Percentiles rank a stretch among this genome's conserved stretches.
phyloP scores from a whole-genome alignment of 2,888 invertebrate genomes.

The Salticus scenicus region DNA sequence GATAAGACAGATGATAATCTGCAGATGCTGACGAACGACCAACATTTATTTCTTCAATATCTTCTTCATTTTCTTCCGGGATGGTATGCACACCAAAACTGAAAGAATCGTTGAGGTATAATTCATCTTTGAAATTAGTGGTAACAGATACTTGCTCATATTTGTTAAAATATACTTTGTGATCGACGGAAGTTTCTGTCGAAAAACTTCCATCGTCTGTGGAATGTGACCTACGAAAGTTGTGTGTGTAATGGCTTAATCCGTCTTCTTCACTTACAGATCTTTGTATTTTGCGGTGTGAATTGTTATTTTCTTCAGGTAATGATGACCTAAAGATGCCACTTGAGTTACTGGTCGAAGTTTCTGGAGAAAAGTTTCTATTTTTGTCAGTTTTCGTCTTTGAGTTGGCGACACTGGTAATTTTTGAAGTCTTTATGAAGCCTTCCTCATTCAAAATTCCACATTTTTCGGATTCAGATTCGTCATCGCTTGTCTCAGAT shows the following conservation, averaged over 20 bases:
- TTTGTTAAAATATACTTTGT: constrained; percentile 22
- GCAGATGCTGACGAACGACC: neutral
- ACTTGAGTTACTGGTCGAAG: neutral
- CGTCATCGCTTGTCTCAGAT: constrained; percentile 9
- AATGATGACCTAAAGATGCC: neutral
- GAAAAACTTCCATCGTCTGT: constrained; percentile 25
- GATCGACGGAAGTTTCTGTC: constrained; percentile 35
- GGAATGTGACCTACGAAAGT: constrained; percentile 15
- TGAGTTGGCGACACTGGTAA: constrained; percentile 26
- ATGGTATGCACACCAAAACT: constrained; percentile 32
- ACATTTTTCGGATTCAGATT: neutral
- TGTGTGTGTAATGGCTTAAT: neutral
- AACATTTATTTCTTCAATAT: neutral
- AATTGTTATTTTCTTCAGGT: too few relatives aligned
- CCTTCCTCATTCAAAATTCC: neutral
- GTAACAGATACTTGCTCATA: constrained; percentile 19
- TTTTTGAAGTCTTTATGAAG: constrained; percentile 47
- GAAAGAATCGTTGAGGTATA: constrained; percentile 15
- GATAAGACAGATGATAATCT: neutral
- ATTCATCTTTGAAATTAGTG: constrained; percentile 38
- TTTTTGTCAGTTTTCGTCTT: neutral
- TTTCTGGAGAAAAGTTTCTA: neutral
- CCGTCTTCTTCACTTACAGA: neutral
- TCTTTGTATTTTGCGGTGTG: neutral
- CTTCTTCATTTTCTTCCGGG: constrained; percentile 57